Evolutionary conservation across 2,113 vertebrate species (phyloP).

Genomic region (Periophthalmodon schlosseri): DNA sequence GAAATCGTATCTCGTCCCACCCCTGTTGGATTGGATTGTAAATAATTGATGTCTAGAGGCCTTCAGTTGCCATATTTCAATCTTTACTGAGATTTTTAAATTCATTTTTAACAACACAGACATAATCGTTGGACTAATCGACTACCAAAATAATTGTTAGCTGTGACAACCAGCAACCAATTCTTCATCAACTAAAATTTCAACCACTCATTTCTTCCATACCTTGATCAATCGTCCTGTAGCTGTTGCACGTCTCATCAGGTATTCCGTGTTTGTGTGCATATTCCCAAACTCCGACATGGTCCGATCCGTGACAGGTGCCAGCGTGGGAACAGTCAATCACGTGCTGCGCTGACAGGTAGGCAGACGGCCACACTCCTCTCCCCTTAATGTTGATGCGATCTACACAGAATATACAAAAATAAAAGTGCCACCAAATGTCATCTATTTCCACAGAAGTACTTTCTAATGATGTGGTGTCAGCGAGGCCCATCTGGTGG

Average conservation of each 20-base stretch:
- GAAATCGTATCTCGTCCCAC: too few species aligned
- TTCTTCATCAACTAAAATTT: background rate
- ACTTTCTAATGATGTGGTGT: constrained; percentile 11
- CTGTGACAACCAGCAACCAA: background rate
- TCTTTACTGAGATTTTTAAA: too few species aligned
- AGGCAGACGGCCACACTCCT: constrained; percentile 85
- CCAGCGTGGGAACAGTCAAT: constrained; percentile 81
- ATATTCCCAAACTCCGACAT: constrained; percentile 83
- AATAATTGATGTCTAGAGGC: too few species aligned
- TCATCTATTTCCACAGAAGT: constrained; percentile 15
- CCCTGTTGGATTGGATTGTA: too few species aligned
- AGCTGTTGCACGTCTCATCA: constrained; percentile 94
- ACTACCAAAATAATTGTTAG: too few species aligned
- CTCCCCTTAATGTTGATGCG: constrained; percentile 89
- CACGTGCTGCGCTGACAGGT: constrained; percentile 89
- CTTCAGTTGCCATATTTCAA: too few species aligned
- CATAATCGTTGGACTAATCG: too few species aligned
- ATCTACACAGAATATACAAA: constrained; percentile 64
- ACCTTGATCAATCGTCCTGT: constrained; percentile 91
- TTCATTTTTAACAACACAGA: too few species aligned
- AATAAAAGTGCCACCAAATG: background rate
- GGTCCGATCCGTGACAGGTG: constrained; percentile 86
- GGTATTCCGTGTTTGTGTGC: constrained; percentile 85
- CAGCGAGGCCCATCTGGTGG: constrained; percentile 28
- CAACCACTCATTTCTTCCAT: background rate